Evolutionary conservation across 2,888 invertebrate species (phyloP).

Genomic region (Parapristionchus giblindavisi): DNA sequence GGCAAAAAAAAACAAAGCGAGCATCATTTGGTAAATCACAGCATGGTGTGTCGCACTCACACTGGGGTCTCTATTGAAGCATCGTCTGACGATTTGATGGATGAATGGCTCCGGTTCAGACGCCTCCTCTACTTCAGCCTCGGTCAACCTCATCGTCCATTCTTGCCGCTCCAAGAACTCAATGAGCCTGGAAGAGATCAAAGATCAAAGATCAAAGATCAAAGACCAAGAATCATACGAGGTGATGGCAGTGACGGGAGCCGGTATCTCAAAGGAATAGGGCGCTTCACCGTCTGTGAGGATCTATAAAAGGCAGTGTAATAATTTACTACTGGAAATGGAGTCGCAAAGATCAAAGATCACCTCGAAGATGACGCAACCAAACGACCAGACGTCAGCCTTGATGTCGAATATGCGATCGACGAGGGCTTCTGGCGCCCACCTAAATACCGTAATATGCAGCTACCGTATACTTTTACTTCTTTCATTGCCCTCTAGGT

Average conservation of each 20-base stretch:
- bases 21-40: not conserved
- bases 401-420: constrained; percentile 34
- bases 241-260: too few relatives aligned
- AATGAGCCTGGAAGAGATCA: not conserved
- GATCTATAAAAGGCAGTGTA: not conserved
- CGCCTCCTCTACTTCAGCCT: constrained; percentile 4
- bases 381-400: constrained; percentile 38
- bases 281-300: constrained; percentile 25
- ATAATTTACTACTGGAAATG: constrained; percentile 11
- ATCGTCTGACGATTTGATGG: constrained; percentile 19
- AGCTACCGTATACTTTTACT: too few relatives aligned
- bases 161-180: constrained; percentile 12
- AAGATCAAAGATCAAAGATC: constrained; percentile 10
- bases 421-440: constrained; percentile 37
- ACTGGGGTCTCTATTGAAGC: constrained; percentile 11
- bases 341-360: not conserved
- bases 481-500: too few relatives aligned
- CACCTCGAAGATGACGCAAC: constrained; percentile 37
- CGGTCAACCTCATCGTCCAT: constrained; percentile 25
- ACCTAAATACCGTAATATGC: too few relatives aligned
- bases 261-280: constrained; percentile 28
- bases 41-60: not conserved
- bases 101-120: constrained; percentile 26
- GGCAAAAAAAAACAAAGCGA: too few relatives aligned
- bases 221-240: constrained; percentile 2